phyloP scores from a whole-genome alignment of 1,140 invertebrate genomes.

The Hetaerina americana region DNA sequence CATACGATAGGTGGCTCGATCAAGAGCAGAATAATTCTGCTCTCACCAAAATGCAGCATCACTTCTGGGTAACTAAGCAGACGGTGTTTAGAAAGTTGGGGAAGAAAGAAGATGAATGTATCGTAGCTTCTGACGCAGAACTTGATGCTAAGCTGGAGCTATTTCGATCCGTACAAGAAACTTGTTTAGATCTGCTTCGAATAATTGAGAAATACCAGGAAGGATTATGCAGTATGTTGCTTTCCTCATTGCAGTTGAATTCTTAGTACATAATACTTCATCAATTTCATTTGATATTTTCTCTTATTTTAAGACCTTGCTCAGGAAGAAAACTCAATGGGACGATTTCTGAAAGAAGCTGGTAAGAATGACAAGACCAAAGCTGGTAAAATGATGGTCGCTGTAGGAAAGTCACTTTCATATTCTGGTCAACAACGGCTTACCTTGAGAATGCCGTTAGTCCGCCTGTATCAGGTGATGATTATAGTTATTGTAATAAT shows the following conservation, averaged over 20 bases:
- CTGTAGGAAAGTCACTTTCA: constrained; percentile 85
- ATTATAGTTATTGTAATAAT: neutral
- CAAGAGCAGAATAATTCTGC: constrained; percentile 34
- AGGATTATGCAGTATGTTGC: constrained; percentile 62
- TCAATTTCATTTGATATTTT: neutral
- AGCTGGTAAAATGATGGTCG: constrained; percentile 85
- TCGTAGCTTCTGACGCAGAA: constrained; percentile 90
- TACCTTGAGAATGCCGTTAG: constrained; percentile 68
- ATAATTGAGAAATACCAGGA: constrained; percentile 93
- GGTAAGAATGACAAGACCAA: constrained; percentile 81
- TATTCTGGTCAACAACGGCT: constrained; percentile 92
- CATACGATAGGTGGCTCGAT: neutral
- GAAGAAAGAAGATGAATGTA: constrained; percentile 95
- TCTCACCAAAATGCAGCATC: constrained; percentile 78
- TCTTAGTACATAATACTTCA: neutral
- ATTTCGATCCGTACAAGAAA: constrained; percentile 89
- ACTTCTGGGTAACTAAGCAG: constrained; percentile 98
- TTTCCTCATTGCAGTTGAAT: neutral
- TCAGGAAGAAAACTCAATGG: constrained; percentile 91
- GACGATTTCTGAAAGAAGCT: constrained; percentile 86
- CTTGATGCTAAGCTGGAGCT: constrained; percentile 95
- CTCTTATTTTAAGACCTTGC: constrained; percentile 49
- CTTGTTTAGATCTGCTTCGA: constrained; percentile 74
- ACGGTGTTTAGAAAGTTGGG: constrained; percentile 86
- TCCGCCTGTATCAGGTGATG: constrained; percentile 68